These are phyloP conservation scores for Neelides sp. DNA, from an alignment of 1,140 invertebrate genomes.

Conservation along the genomic window DNA sequence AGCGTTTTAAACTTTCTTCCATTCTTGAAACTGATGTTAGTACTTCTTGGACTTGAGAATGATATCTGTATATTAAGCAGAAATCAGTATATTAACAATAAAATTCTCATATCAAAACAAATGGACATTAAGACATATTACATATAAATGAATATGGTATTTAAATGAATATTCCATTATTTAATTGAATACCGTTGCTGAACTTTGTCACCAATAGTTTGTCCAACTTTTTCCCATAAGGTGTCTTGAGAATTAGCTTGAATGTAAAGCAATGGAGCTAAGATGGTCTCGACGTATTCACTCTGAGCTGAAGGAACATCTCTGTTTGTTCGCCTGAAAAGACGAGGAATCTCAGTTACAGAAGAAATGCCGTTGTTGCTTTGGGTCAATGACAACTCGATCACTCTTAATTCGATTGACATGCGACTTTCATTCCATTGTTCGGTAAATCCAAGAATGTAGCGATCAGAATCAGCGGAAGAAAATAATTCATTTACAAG, in stretches of 20 bases:
- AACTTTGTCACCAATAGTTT: slow-evolving; percentile 16
- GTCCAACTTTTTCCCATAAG: slow-evolving; percentile 19
- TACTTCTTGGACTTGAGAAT: slow-evolving; percentile 65
- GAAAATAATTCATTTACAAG: background rate
- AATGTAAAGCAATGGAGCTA: slow-evolving; percentile 43
- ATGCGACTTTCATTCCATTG: slow-evolving; percentile 17
- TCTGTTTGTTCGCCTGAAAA: slow-evolving; percentile 84
- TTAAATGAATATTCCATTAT: background rate
- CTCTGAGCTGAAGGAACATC: slow-evolving; percentile 66
- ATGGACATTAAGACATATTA: slow-evolving; percentile 6
- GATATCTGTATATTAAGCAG: slow-evolving; percentile 52
- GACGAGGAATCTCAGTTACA: slow-evolving; percentile 79
- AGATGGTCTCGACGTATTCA: slow-evolving; percentile 56
- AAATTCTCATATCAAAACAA: slow-evolving; percentile 3
- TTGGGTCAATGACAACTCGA: slow-evolving; percentile 25
- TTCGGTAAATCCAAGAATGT: too few relatives aligned
- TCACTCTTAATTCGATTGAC: slow-evolving; percentile 17
- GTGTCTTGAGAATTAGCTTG: slow-evolving; percentile 42
- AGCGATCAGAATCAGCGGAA: background rate
- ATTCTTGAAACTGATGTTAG: slow-evolving; percentile 85
- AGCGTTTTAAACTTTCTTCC: slow-evolving; percentile 74
- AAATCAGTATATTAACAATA: slow-evolving; percentile 19
- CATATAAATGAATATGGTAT: slow-evolving; percentile 2
- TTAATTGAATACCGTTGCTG: slow-evolving; percentile 6
- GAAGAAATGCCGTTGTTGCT: slow-evolving; percentile 35